phyloP scores from a whole-genome alignment of 2,888 invertebrate genomes.

The Eledona agricola region DNA sequence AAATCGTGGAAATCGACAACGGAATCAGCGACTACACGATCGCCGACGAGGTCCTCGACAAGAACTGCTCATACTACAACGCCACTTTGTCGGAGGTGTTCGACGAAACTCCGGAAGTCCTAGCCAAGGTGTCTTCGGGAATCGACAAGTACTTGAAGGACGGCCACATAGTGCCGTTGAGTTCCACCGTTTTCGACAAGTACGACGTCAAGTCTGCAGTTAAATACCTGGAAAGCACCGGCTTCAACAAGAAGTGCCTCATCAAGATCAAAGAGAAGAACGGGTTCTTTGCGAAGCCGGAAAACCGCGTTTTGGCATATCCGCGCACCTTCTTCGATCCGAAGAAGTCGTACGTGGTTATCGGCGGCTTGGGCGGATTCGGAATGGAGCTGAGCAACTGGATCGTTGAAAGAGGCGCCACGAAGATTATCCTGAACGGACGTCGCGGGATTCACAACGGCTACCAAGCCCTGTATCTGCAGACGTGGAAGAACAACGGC shows the following conservation, averaged over 20 bases:
- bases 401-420: constrained; percentile 69
- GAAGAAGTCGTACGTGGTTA: constrained; percentile 73
- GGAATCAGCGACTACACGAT: constrained; percentile 3
- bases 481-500: constrained; percentile 43
- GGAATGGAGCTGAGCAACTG: constrained; percentile 71
- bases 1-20: constrained; percentile 70
- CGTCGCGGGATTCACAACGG: constrained; percentile 68
- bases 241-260: constrained; percentile 70
- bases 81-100: constrained; percentile 55
- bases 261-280: constrained; percentile 51
- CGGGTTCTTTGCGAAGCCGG: constrained; percentile 6
- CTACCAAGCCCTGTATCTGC: constrained; percentile 67
- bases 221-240: constrained; percentile 58
- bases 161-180: constrained; percentile 67
- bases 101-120: constrained; percentile 23
- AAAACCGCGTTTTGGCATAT: constrained; percentile 13
- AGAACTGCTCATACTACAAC: constrained; percentile 22
- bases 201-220: constrained; percentile 68
- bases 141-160: constrained; percentile 64
- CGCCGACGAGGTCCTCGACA: constrained; percentile 21
- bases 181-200: constrained; percentile 63
- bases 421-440: constrained; percentile 68
- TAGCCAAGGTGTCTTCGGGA: constrained; percentile 43
- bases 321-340: constrained; percentile 74
- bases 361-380: constrained; percentile 76